Evolutionary conservation across 1,140 invertebrate species (phyloP), one percentile per base, ranked within the genome.

Genomic region (Probaryconus sp.): DNA sequence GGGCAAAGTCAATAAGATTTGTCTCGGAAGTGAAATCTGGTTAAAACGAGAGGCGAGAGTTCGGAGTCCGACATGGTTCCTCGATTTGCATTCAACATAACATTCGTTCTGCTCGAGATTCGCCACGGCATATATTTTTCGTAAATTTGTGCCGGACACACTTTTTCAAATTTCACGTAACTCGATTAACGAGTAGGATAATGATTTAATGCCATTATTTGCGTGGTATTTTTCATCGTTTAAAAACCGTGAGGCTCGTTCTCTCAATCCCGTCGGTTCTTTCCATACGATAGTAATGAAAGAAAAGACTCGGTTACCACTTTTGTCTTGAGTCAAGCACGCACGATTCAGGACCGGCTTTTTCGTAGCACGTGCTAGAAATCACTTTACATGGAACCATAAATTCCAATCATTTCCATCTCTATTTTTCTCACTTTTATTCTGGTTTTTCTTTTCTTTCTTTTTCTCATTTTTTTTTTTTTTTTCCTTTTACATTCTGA

Each of bases 281-380:
- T n/a, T n/a, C 56, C 55, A 71, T 56, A 48, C 33, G 51, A 35
- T 50, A 53, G 45, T 58, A 64, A 71, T 45, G 58, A 56, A 70
- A 53, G 38, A 65, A 58, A 63, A 61, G 53, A 53, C 45, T 68
- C 53, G 45, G 17, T 37, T 37, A 60, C 64, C 35, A 69, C 55
- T 69, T 47, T 43, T 37, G 65, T 69, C 65, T 60, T 53, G 33
- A 55, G 37, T 45, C 65, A 69, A 70, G 67, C 37, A 70, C 60
- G 55, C 48, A 48, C 45, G n/a, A 53, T 50, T 61, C 43, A 50
- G 42, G 50, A 56, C 67, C 50, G 50, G 42, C 55, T 56, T 50
- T 61, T 64, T 63, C 50, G 47, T 48, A 58, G 67, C 67, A 63
- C 67, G 67, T 70, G 67, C 67, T 63, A 70, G 67, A 70, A 70